Evolutionary conservation across 2,113 vertebrate species (phyloP).

Genomic region (Romanogobio albipinnatus): DNA sequence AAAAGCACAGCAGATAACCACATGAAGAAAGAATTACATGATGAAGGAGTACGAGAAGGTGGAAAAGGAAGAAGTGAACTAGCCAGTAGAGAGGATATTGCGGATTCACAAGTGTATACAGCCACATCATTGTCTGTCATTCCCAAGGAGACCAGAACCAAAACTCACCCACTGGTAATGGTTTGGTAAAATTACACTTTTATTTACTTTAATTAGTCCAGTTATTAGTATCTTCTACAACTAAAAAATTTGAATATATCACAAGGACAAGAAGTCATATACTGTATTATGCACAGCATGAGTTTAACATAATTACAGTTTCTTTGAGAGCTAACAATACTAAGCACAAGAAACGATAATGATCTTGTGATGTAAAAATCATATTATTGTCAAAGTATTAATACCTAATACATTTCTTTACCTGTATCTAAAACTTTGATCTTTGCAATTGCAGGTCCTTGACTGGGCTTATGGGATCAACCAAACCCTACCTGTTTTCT

Average conservation of each 20-base stretch:
- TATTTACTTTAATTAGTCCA: not conserved
- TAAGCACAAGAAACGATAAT: not conserved
- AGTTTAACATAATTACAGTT: not conserved
- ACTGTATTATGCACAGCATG: not conserved
- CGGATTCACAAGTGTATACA: slow-evolving; percentile 73
- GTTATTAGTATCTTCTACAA: not conserved
- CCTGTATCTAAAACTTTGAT: slow-evolving; percentile 17
- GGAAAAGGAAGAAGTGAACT: not conserved
- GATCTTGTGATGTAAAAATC: not conserved
- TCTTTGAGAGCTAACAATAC: not conserved
- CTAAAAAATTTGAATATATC: not conserved
- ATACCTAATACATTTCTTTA: not conserved
- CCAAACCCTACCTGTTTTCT: slow-evolving; percentile 79
- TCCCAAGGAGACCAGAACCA: slow-evolving; percentile 37
- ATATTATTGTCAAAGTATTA: not conserved
- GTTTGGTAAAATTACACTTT: not conserved
- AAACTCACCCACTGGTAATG: slow-evolving; percentile 79
- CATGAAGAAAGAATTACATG: slow-evolving; percentile 11
- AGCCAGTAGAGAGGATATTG: not conserved
- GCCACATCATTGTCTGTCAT: slow-evolving; percentile 73
- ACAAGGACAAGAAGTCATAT: not conserved
- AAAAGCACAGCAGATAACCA: slow-evolving; percentile 15
- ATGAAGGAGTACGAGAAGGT: not conserved
- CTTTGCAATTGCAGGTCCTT: slow-evolving; percentile 74
- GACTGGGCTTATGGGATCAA: slow-evolving; percentile 87